phyloP scores from a whole-genome alignment of 2,888 invertebrate genomes.

The Pecten maximus region DNA sequence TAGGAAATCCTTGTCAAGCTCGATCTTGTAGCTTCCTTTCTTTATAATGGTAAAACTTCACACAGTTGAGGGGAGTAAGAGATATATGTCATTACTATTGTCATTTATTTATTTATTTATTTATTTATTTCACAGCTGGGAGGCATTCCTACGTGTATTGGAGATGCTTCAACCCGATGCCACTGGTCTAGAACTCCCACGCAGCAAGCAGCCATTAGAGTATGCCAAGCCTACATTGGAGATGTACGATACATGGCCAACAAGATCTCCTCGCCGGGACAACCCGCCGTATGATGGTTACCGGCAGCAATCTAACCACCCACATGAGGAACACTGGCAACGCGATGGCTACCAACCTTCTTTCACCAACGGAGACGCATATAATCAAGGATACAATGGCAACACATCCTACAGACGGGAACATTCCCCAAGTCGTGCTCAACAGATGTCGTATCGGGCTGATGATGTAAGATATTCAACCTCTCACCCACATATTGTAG shows the following conservation, averaged over 20 bases:
- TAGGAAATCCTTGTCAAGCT: too few relatives aligned
- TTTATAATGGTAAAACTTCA: too few relatives aligned
- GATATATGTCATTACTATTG: too few relatives aligned
- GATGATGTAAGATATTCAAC: background rate
- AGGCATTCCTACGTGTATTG: conserved; percentile 44
- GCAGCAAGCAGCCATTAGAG: conserved; percentile 53
- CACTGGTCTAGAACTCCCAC: conserved; percentile 49
- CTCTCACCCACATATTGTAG: background rate
- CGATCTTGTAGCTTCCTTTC: too few relatives aligned
- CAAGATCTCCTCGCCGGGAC: conserved; percentile 44
- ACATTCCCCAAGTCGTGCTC: background rate
- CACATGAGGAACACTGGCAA: background rate
- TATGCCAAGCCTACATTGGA: conserved; percentile 47
- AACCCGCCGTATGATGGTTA: conserved; percentile 28
- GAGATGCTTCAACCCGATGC: conserved; percentile 48
- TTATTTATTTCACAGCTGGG: conserved; percentile 43
- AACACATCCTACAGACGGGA: background rate
- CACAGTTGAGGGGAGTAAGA: too few relatives aligned
- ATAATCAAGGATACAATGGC: background rate
- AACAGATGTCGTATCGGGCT: background rate
- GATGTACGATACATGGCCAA: conserved; percentile 51
- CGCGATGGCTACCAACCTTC: conserved; percentile 4
- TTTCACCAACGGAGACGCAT: background rate
- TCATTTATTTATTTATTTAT: too few relatives aligned
- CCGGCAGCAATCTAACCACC: background rate